Evolutionary conservation across 2,888 invertebrate genomes (phyloP).

Genomic region (Acronicta psi): DNA sequence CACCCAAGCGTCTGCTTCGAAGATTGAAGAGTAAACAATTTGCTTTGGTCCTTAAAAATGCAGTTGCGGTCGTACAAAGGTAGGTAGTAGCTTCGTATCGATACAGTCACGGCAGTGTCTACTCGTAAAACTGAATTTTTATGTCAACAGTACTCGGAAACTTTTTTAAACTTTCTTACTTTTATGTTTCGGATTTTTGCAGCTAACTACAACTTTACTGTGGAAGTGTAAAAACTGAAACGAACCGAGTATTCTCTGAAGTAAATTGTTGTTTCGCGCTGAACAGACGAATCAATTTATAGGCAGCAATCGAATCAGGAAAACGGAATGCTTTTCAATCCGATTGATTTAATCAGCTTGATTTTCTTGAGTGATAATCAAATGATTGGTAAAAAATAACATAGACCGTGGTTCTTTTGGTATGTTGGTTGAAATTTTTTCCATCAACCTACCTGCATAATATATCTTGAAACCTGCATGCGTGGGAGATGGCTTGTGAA

Average conservation of each 20-base stretch:
- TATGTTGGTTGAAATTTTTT: background rate
- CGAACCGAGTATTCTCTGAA: conserved; percentile 28
- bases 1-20: conserved; percentile 34
- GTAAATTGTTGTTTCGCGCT: conserved; percentile 41
- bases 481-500: too few species aligned
- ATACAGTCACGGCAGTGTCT: conserved; percentile 45
- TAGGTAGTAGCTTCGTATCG: conserved; percentile 36
- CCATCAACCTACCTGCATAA: too few species aligned
- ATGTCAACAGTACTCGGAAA: conserved; percentile 73
- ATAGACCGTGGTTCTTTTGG: conserved; percentile 7
- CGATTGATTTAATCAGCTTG: conserved; percentile 24
- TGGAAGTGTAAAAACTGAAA: conserved; percentile 45
- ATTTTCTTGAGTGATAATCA: conserved; percentile 40
- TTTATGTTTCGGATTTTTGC: conserved; percentile 65
- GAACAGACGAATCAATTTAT: conserved; percentile 37
- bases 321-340: conserved; percentile 17
- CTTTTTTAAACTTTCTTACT: conserved; percentile 77
- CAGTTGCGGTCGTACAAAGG: conserved; percentile 56
- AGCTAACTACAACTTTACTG: conserved; percentile 52
- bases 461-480: too few species aligned
- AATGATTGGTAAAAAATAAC: background rate
- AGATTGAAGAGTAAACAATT: conserved; percentile 63
- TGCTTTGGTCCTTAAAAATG: conserved; percentile 63
- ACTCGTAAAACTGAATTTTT: conserved; percentile 77
- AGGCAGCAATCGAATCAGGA: conserved; percentile 26